These are phyloP conservation scores for Protosalanx chinensis DNA, from an alignment of 2,797 vertebrate genomes.

Conservation along the genomic window DNA sequence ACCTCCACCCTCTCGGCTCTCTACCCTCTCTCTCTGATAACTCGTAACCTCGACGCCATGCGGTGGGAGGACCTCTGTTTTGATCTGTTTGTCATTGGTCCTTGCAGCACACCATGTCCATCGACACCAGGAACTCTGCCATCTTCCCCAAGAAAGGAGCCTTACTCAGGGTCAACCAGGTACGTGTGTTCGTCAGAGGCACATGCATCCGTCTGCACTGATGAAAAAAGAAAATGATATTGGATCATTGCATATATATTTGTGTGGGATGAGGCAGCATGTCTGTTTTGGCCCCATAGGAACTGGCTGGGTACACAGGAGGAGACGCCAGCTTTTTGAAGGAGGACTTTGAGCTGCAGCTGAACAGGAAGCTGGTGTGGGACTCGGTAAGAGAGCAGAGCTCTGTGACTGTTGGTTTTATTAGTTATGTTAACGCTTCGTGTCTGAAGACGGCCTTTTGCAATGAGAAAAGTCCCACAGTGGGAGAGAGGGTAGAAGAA, in stretches of 20 bases:
- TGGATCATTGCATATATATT: background rate
- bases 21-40: background rate
- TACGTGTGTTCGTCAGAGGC: slow-evolving; percentile 38
- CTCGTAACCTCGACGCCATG: background rate
- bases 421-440: too few relatives aligned
- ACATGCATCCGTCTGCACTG: background rate
- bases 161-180: slow-evolving; percentile 93
- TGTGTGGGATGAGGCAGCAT: background rate
- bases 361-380: slow-evolving; percentile 83
- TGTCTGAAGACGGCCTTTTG: too few relatives aligned
- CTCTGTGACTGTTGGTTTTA: background rate
- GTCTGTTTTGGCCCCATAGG: slow-evolving; percentile 66
- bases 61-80: background rate
- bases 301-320: slow-evolving; percentile 89
- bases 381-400: slow-evolving; percentile 78
- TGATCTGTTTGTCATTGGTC: background rate
- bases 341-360: slow-evolving; percentile 91
- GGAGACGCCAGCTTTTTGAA: slow-evolving; percentile 92
- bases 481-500: too few relatives aligned
- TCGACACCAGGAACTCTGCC: slow-evolving; percentile 90
- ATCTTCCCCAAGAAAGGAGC: slow-evolving; percentile 89
- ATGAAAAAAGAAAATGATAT: background rate
- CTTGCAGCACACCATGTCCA: slow-evolving; percentile 84
- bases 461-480: too few relatives aligned
- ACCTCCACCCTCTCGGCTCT: background rate